A percentile compares a stretch with the other conserved stretches of the same genome.
Evolutionary conservation across 2,888 invertebrate genomes (phyloP).

Genomic region (Holacanthella duospinosa): DNA sequence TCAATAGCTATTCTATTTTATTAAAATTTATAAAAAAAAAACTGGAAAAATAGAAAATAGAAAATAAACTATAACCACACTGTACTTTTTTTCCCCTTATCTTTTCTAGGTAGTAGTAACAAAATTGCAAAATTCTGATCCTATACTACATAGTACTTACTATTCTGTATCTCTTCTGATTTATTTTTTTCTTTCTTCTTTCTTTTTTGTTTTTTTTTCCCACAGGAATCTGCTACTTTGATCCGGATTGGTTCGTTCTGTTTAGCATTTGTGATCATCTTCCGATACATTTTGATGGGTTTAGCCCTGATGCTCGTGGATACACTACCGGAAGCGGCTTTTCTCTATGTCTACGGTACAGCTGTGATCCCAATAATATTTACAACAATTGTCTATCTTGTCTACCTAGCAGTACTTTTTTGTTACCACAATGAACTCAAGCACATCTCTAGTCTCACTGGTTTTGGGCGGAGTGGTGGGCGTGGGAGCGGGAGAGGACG

Average conservation of each 20-base stretch:
- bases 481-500: neutral
- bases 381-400: constrained; percentile 9
- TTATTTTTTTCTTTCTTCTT: too few species aligned
- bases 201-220: neutral
- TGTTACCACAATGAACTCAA: constrained; percentile 12
- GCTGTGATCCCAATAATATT: constrained; percentile 6
- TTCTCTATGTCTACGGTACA: constrained; percentile 10
- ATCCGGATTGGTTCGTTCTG: neutral
- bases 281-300: constrained; percentile 4
- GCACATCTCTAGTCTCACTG: neutral
- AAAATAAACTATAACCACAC: neutral
- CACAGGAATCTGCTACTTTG: constrained; percentile 8
- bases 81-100: neutral
- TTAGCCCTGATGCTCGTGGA: neutral
- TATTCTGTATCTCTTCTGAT: too few species aligned
- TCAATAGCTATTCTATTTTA: too few species aligned
- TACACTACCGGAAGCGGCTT: constrained; percentile 5
- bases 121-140: neutral
- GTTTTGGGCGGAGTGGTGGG: neutral
- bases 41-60: neutral
- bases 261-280: constrained; percentile 4
- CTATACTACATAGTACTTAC: too few species aligned
- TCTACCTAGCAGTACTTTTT: constrained; percentile 10
- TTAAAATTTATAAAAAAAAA: too few species aligned
- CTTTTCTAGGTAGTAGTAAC: neutral